These are phyloP conservation scores for Conomelus anceps DNA, from an alignment of 2,888 invertebrate genomes.

Conservation along the genomic window DNA sequence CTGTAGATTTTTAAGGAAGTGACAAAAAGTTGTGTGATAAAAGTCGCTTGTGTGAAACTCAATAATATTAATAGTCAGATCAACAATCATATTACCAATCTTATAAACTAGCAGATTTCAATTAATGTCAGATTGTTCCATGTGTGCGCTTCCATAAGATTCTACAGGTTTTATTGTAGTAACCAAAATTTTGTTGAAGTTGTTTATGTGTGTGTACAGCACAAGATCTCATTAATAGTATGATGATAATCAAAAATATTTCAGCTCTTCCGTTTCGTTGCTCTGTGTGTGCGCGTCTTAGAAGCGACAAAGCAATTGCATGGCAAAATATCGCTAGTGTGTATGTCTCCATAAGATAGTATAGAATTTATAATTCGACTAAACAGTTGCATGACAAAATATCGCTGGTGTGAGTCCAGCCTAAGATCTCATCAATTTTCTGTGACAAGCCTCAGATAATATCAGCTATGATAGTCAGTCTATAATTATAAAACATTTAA, in stretches of 20 bases:
- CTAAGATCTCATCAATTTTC: background rate
- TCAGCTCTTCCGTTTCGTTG: too few species aligned
- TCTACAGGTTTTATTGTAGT: too few species aligned
- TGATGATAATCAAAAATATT: background rate
- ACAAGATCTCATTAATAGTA: background rate
- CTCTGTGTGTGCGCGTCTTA: background rate
- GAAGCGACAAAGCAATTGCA: background rate
- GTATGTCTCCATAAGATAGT: background rate
- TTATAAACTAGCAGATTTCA: too few species aligned
- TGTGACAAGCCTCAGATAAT: background rate
- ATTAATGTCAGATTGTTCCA: too few species aligned
- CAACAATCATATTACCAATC: too few species aligned
- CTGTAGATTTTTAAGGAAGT: too few species aligned
- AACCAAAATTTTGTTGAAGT: too few species aligned
- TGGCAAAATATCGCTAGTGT: background rate
- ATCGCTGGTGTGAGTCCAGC: too few species aligned
- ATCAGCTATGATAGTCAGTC: background rate
- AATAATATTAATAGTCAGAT: too few species aligned
- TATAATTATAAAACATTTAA: background rate
- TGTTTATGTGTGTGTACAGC: background rate
- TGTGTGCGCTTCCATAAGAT: too few species aligned
- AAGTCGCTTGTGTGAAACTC: too few species aligned
- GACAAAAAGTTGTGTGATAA: too few species aligned
- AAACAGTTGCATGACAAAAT: background rate
- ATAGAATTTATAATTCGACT: background rate